These are phyloP conservation scores for Carapus acus DNA, from an alignment of 2,797 vertebrate species.

Conservation along the genomic window DNA sequence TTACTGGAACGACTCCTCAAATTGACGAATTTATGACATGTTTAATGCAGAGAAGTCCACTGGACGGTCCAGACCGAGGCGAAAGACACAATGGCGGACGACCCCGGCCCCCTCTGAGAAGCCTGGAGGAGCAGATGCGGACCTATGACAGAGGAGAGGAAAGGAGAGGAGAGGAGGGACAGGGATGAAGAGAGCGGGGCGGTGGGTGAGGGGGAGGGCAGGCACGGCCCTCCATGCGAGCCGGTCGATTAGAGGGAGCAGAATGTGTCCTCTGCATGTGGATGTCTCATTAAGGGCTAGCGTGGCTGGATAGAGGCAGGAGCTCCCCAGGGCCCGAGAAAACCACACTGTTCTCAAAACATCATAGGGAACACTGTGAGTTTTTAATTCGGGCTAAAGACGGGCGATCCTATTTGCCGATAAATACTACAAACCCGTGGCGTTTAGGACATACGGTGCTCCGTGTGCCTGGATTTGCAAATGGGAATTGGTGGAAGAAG, in stretches of 20 bases:
- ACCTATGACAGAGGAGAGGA: slow-evolving; percentile 24
- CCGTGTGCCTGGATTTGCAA: slow-evolving; percentile 31
- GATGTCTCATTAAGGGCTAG: slow-evolving; percentile 67
- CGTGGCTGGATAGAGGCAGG: slow-evolving; percentile 59
- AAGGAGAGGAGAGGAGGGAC: slow-evolving; percentile 17
- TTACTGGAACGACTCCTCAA: too few species aligned
- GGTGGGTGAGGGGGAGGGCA: slow-evolving; percentile 25
- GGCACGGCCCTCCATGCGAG: slow-evolving; percentile 68
- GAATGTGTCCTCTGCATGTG: slow-evolving; percentile 67
- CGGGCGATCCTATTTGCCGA: slow-evolving; percentile 51
- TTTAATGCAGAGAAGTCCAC: slow-evolving; percentile 6
- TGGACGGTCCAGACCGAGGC: background rate
- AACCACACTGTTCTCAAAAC: slow-evolving; percentile 76
- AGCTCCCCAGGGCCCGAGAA: slow-evolving; percentile 68
- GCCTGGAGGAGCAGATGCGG: slow-evolving; percentile 22
- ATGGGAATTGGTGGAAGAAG: slow-evolving; percentile 26
- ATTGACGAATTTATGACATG: too few species aligned
- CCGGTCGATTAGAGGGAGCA: slow-evolving; percentile 65
- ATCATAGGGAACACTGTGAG: slow-evolving; percentile 65
- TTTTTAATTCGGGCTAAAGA: slow-evolving; percentile 49
- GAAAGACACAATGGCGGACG: too few species aligned
- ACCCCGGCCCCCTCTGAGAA: slow-evolving; percentile 5
- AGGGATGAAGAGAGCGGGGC: slow-evolving; percentile 1
- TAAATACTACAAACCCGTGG: slow-evolving; percentile 43
- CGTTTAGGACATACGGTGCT: slow-evolving; percentile 33